These are phyloP conservation scores for Lochmaea crataegi DNA, from an alignment of 2,888 invertebrate species.

Conservation along the genomic window DNA sequence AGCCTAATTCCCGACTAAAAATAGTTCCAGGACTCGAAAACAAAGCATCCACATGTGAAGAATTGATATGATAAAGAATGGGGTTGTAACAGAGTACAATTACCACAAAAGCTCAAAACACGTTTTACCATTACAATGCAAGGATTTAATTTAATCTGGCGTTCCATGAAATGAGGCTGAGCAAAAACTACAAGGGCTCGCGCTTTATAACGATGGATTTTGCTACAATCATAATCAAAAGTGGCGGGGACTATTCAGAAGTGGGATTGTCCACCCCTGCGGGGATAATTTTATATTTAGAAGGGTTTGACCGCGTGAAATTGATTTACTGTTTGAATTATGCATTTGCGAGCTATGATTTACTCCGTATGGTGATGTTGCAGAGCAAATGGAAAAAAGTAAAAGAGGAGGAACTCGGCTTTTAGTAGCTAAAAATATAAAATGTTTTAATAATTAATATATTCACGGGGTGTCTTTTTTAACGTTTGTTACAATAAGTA, in stretches of 20 bases:
- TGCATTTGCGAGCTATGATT: constrained; percentile 34
- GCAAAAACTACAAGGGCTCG: constrained; percentile 47
- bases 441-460: constrained; percentile 6
- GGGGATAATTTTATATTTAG: constrained; percentile 47
- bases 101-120: constrained; percentile 62
- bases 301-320: constrained; percentile 55
- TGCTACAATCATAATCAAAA: constrained; percentile 56
- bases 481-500: background rate
- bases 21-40: constrained; percentile 49
- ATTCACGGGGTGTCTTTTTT: constrained; percentile 1
- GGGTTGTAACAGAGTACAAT: constrained; percentile 60
- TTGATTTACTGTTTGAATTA: constrained; percentile 45
- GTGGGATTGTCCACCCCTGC: constrained; percentile 47
- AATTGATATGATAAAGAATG: constrained; percentile 61
- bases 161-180: constrained; percentile 54
- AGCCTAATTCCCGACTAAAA: constrained; percentile 13
- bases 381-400: constrained; percentile 6
- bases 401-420: background rate
- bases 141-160: constrained; percentile 64
- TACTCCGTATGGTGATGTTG: constrained; percentile 31
- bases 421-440: background rate
- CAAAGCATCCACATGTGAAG: constrained; percentile 58
- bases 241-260: constrained; percentile 36
- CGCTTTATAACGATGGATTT: constrained; percentile 54
- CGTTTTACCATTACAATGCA: constrained; percentile 63